A percentile compares a stretch with the other conserved stretches of the same genome.
Evolutionary conservation across 2,113 vertebrate species (phyloP).

Genomic region (Erythrolamprus reginae): DNA sequence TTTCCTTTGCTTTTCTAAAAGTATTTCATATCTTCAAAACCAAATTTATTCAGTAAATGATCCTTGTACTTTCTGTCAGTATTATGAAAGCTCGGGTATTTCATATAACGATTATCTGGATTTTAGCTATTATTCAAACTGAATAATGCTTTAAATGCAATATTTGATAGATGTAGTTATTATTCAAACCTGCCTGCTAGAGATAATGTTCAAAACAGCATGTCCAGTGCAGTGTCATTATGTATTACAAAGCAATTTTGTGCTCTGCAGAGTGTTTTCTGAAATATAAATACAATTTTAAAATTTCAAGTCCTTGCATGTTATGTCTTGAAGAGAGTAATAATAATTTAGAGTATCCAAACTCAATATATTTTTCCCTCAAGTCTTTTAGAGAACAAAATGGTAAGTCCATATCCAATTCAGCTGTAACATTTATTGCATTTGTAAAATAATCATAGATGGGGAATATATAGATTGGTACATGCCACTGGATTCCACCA

Average conservation of each 20-base stretch:
- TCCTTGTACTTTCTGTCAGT: constrained; percentile 6
- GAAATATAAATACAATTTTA: constrained; percentile 30
- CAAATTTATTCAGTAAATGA: constrained; percentile 17
- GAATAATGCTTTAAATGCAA: constrained; percentile 14
- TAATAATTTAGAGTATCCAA: background rate
- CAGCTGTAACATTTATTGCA: background rate
- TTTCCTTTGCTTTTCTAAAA: constrained; percentile 24
- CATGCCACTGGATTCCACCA: background rate
- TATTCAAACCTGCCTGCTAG: constrained; percentile 41
- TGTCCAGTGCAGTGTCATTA: constrained; percentile 12
- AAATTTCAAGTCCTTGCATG: background rate
- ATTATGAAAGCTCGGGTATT: constrained; percentile 27
- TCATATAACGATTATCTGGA: constrained; percentile 8
- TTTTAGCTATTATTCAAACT: constrained; percentile 30
- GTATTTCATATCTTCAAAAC: constrained; percentile 16
- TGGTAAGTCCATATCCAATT: background rate
- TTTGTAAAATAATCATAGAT: background rate
- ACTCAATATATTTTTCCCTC: background rate
- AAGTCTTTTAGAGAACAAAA: background rate
- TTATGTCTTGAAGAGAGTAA: background rate
- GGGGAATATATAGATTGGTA: background rate
- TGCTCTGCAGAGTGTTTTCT: constrained; percentile 59
- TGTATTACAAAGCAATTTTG: constrained; percentile 41
- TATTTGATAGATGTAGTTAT: constrained; percentile 37
- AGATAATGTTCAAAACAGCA: constrained; percentile 12